Conservation (phyloP, 2,797 vertebrate genomes). For the Phalanger gymnotis region DNA sequence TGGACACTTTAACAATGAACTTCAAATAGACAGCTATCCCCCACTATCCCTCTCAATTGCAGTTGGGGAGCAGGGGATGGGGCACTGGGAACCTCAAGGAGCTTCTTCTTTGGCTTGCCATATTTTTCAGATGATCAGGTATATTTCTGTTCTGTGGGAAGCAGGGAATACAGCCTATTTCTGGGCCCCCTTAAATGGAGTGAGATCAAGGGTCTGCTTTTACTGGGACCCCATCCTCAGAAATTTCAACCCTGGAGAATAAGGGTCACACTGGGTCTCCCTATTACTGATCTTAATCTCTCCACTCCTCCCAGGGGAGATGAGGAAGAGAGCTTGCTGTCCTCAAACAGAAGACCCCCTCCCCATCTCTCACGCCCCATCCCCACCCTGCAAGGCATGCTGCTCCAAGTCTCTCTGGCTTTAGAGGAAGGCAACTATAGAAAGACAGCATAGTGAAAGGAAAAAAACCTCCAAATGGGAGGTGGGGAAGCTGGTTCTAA, state of each 20-base stretch:
- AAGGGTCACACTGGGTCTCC: not conserved
- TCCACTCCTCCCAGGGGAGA: not conserved
- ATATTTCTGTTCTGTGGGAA: not conserved
- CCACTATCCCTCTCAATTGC: not conserved
- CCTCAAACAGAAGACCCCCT: not conserved
- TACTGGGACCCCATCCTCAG: not conserved
- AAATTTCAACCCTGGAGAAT: not conserved
- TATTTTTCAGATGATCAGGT: not conserved
- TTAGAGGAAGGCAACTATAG: not conserved
- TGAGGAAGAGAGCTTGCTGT: not conserved
- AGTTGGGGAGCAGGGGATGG: not conserved
- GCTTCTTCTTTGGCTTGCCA: not conserved
- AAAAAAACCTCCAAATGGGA: not conserved
- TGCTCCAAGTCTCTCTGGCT: not conserved
- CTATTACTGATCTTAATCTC: not conserved
- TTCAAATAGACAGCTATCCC: not conserved
- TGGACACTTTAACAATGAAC: not conserved
- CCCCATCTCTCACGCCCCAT: not conserved
- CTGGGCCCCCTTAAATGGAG: not conserved
- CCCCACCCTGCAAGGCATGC: not conserved
- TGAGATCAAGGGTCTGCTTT: not conserved
- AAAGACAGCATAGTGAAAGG: not conserved
- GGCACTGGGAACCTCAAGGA: not conserved
- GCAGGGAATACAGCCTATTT: not conserved
- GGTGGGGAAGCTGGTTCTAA: not conserved